Evolutionary conservation across 1,140 invertebrate genomes (phyloP).

Genomic region (Aphis gossypii): DNA sequence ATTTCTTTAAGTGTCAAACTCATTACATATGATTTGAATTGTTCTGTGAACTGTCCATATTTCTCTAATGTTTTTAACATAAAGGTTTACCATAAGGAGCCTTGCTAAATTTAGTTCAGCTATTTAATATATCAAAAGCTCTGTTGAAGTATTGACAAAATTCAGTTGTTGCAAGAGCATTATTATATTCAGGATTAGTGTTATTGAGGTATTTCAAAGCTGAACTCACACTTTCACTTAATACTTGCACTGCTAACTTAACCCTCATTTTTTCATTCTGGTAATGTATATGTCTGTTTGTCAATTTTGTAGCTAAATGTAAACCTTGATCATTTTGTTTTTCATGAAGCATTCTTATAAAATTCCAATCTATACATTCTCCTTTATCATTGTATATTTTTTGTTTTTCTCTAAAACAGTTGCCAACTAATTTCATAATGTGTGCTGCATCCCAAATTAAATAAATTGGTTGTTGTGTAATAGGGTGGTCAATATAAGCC

Average conservation of each 20-base stretch:
- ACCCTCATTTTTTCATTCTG: conserved; percentile 22
- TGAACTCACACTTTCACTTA: not conserved
- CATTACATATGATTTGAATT: too few species aligned
- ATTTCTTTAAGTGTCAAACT: too few species aligned
- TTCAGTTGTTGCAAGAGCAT: too few species aligned
- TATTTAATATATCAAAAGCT: too few species aligned
- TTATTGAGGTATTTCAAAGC: not conserved
- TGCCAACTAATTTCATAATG: not conserved
- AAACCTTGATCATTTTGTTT: not conserved
- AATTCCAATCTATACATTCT: conserved; percentile 16
- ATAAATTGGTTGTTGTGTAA: not conserved
- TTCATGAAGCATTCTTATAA: not conserved
- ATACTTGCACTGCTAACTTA: not conserved
- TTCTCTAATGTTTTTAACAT: too few species aligned
- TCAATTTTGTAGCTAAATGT: not conserved
- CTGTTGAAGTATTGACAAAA: too few species aligned
- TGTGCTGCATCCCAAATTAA: not conserved
- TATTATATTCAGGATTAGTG: not conserved
- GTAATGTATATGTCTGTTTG: not conserved
- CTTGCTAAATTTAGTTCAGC: too few species aligned
- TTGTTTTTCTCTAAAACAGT: not conserved
- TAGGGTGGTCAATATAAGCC: not conserved
- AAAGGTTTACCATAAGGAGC: too few species aligned
- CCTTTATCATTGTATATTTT: not conserved
- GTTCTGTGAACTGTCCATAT: too few species aligned